Evolutionary conservation across 2,113 vertebrate genomes (phyloP), one percentile per base, ranked within the genome.

Genomic region (Lagenorhynchus albirostris): DNA sequence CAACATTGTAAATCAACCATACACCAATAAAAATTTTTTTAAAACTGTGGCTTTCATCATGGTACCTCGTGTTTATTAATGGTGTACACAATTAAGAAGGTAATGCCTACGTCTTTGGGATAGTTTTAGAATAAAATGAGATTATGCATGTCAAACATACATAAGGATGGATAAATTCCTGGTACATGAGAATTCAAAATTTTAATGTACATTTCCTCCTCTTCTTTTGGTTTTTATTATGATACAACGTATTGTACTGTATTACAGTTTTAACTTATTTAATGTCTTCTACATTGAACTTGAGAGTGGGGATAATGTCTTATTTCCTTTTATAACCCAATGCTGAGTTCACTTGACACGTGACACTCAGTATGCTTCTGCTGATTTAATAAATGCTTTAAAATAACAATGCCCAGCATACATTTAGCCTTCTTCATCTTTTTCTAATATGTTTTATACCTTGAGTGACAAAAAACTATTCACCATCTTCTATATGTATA

Each of bases 401-500:
- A 80, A 86, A 36, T 41, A 92, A 82, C 8, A 73, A 13, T 15
- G 29, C 25, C n/a, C 63, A 77, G 4, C n/a, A 90, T 25, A 3
- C 14, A 84, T 47, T 83, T 70, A 63, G 17, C 13, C 26, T 71
- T 86, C 47, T 50, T 80, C 9, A 38, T 92, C 25, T 76, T 87
- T 88, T 15, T 8, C 29, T 82, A 74, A 89, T 65, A 26, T 62
- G 15, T 55, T 82, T 93, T 58, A 83, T 14, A 83, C 10, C 14
- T 41, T 65, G 74, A 71, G 25, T 89, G 38, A 90, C n/a, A 63
- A 93, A 85, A 91, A 94, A 25, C 31, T 25, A 94, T 94, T 94
- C 10, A 89, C 25, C 3, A 31, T 17, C 31, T 96, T 91, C 38
- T 84, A 4, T 23, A 18, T 29, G 13, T 12, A 41, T 71, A 91